Base-by-base conservation (phyloP, 2,113 vertebrate species). In the Pogonocichla stellata region DNA sequence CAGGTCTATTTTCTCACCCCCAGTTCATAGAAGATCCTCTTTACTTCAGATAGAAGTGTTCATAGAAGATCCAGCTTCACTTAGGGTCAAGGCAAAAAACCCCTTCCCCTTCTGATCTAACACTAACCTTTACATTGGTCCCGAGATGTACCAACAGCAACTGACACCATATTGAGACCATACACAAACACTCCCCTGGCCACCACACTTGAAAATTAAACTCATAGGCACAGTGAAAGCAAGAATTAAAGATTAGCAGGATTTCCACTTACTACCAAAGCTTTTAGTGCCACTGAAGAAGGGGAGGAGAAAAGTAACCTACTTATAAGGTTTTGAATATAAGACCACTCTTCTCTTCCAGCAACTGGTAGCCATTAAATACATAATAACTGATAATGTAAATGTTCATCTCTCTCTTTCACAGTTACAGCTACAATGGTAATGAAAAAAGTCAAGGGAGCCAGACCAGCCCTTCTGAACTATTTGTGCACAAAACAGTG, bases 251-350 rank as follows among this genome's bases (percentile, higher is more conserved):
- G 43, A 43, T 43, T 64, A 72, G 53, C 26, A 67, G 48, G n/a
- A 79, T 87, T 86, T 48, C 69, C 45, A 72, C 7, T 77, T 73
- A 31, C 19, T 65, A 48, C 18, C 66, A 64, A 87, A 75, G 43
- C 51, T 66, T 81, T 70, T 26, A 71, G 28, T 42, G 62, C 22
- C 66, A 79, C 43, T 56, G 51, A 56, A 84, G 47, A 80, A 42
- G 26, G 6, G 22, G 12, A 72, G 18, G 14, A 0, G 26, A 23
- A 88, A 65, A 50, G 4, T 12, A 66, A 80, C 14, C 38, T 33
- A 19, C 38, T 45, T 2, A 0, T 1, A 66, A 80, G 10, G n/a
- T 19, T 56, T 4, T 38, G 25, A 88, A 72, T 16, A 0, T 6
- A 79, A 85, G 14, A 4, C 45, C 29, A 71, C 1, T 8, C 10